phyloP scores from a whole-genome alignment of 35 echinoderm and acorn worm genomes.

The Hemicentrotus pulcherrimus region DNA sequence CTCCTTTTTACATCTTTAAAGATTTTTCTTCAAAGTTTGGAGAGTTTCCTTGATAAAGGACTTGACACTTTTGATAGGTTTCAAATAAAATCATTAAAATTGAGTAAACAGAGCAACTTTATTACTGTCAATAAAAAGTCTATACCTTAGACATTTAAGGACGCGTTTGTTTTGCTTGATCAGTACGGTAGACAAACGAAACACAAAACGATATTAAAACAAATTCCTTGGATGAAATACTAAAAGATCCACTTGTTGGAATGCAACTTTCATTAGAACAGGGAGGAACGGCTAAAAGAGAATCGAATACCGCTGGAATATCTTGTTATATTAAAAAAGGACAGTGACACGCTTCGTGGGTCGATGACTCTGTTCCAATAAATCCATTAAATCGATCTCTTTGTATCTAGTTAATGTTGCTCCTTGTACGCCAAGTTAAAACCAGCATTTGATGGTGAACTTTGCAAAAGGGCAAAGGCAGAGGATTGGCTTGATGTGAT shows the following conservation, averaged over 20 bases:
- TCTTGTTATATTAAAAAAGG: not conserved
- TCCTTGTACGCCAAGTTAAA: not conserved
- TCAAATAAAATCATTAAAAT: too few relatives aligned
- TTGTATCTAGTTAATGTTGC: constrained; percentile 3
- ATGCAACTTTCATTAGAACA: not conserved
- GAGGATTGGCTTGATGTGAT: constrained; percentile 3
- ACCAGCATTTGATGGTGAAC: not conserved
- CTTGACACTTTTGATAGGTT: too few relatives aligned
- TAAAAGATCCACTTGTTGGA: not conserved
- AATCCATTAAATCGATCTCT: not conserved
- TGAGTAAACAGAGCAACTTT: too few relatives aligned
- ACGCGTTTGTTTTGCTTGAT: too few relatives aligned
- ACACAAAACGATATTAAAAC: too few relatives aligned
- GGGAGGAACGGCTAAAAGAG: not conserved
- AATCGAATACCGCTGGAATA: not conserved
- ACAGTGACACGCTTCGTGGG: not conserved
- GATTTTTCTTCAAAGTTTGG: too few relatives aligned
- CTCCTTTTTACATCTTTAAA: too few relatives aligned
- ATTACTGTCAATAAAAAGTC: too few relatives aligned
- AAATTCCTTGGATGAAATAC: not conserved
- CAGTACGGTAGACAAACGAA: too few relatives aligned
- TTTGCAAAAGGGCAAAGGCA: not conserved
- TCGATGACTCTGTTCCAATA: not conserved
- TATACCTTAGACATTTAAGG: too few relatives aligned
- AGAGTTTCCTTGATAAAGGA: too few relatives aligned